Evolutionary conservation across 2,888 invertebrate species (phyloP).

Genomic region (Cataglyphis altisquamis): DNA sequence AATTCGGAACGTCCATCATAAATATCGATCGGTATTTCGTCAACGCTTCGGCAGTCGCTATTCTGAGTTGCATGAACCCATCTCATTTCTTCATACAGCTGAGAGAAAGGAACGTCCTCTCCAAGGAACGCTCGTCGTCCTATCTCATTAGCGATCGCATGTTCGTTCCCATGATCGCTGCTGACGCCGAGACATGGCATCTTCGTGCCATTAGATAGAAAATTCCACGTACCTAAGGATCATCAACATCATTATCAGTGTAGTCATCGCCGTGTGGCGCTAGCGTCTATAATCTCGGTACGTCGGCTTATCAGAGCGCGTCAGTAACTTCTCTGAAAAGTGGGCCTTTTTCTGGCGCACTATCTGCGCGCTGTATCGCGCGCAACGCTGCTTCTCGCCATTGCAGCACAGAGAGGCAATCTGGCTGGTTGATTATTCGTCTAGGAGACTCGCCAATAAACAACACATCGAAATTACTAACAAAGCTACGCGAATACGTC

Average conservation of each 20-base stretch:
- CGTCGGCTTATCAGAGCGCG: conserved; percentile 50
- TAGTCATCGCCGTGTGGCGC: conserved; percentile 64
- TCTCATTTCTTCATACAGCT: conserved; percentile 17
- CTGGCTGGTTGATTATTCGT: conserved; percentile 25
- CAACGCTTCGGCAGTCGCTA: conserved; percentile 17
- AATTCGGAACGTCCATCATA: not conserved
- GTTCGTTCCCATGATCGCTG: conserved; percentile 41
- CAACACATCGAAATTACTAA: conserved; percentile 18
- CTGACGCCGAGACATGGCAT: conserved; percentile 52
- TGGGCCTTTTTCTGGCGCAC: conserved; percentile 33
- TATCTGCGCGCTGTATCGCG: conserved; percentile 51
- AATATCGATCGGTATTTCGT: conserved; percentile 11
- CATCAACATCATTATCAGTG: conserved; percentile 64
- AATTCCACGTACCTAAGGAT: conserved; percentile 56
- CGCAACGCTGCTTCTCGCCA: not conserved
- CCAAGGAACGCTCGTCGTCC: conserved; percentile 17
- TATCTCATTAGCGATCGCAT: conserved; percentile 54
- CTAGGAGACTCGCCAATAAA: not conserved
- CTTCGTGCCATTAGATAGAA: conserved; percentile 59
- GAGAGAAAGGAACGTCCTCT: conserved; percentile 26
- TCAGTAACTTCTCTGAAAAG: conserved; percentile 38
- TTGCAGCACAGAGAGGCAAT: conserved; percentile 20
- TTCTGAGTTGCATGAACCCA: not conserved
- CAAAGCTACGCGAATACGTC: conserved; percentile 12
- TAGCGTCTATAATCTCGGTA: conserved; percentile 56